Percentiles rank a stretch among this genome's conserved stretches.
These are phyloP conservation scores for Xenus cinereus DNA, from an alignment of 2,113 vertebrate genomes.

Conservation along the genomic window DNA sequence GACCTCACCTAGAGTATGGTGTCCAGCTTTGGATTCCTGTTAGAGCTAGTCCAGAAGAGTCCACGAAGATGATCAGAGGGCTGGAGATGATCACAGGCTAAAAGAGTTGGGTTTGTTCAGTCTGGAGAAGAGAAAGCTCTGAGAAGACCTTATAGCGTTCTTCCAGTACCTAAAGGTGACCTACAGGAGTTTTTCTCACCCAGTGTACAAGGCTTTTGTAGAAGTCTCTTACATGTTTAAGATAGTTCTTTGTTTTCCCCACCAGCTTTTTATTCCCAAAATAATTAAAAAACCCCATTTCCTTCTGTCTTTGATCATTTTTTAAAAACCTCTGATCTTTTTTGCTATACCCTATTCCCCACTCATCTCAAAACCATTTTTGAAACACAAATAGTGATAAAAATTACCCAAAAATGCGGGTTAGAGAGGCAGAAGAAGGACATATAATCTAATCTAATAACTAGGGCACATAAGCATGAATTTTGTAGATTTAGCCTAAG, in stretches of 20 bases:
- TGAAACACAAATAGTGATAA: not conserved
- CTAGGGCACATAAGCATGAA: rapidly evolving
- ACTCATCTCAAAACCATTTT: not conserved
- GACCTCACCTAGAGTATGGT: not conserved
- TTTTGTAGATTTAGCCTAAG: not conserved
- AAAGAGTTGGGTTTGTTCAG: not conserved
- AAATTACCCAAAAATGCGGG: rapidly evolving
- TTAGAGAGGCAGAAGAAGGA: not conserved
- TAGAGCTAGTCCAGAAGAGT: not conserved
- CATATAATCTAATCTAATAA: rapidly evolving
- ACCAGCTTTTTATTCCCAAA: not conserved
- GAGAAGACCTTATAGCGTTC: too few relatives aligned
- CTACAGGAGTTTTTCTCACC: not conserved
- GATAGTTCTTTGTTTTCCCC: not conserved
- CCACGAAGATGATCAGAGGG: not conserved
- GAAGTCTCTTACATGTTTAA: not conserved
- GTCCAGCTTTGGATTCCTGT: not conserved
- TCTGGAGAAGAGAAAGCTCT: too few relatives aligned
- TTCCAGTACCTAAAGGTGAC: too few relatives aligned
- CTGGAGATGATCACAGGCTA: not conserved
- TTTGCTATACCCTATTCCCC: not conserved
- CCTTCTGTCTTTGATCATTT: rapidly evolving
- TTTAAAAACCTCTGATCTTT: rapidly evolving
- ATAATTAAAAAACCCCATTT: too few relatives aligned
- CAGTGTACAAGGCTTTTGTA: rapidly evolving